Conservation (phyloP, 2,888 invertebrate species). For the Flabesymbios commensalis region DNA sequence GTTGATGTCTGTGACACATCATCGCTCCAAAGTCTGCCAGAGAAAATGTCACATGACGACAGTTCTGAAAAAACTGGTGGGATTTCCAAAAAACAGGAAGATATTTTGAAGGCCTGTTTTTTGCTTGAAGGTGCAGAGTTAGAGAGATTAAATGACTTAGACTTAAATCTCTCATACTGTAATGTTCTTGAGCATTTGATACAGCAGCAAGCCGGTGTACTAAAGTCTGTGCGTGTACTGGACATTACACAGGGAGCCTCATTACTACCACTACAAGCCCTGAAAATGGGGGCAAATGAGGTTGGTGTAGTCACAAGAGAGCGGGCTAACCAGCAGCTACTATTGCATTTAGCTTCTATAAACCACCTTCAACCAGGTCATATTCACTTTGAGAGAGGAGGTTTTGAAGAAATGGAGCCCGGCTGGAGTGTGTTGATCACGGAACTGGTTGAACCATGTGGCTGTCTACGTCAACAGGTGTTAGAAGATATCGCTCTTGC, state of each 20-base stretch:
- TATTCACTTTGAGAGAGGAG: background rate
- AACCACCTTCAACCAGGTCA: background rate
- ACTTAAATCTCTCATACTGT: too few species aligned
- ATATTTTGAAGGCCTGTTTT: too few species aligned
- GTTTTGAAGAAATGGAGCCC: slow-evolving; percentile 13
- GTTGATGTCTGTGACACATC: too few species aligned
- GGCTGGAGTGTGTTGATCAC: slow-evolving; percentile 20
- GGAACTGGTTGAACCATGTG: slow-evolving; percentile 27
- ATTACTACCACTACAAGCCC: slow-evolving; percentile 43
- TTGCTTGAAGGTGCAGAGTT: too few species aligned
- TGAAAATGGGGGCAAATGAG: slow-evolving; percentile 35
- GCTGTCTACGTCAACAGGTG: slow-evolving; percentile 26
- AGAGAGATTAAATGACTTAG: too few species aligned
- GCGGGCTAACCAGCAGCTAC: background rate
- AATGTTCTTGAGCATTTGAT: too few species aligned
- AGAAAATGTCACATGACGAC: too few species aligned
- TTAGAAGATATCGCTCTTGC: slow-evolving; percentile 47
- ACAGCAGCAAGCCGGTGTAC: too few species aligned
- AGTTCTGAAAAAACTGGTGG: too few species aligned
- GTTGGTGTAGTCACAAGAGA: slow-evolving; percentile 28
- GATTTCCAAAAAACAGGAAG: too few species aligned
- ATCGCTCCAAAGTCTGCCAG: too few species aligned
- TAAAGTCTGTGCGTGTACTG: too few species aligned
- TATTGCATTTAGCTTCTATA: background rate
- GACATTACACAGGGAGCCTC: slow-evolving; percentile 40